Evolutionary conservation across 2,888 invertebrate species (phyloP).

Genomic region (Amblyjoppa proteus): DNA sequence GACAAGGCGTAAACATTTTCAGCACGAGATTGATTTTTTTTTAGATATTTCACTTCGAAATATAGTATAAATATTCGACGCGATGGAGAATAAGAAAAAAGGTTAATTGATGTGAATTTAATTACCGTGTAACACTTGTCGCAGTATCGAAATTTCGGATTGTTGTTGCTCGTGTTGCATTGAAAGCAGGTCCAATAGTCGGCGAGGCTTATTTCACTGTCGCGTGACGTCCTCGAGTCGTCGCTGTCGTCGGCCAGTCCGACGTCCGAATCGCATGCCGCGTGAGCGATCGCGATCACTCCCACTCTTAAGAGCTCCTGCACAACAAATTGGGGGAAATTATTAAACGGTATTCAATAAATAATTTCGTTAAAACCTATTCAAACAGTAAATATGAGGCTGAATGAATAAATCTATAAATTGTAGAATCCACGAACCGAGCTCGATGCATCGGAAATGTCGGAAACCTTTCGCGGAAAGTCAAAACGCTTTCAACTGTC

Average conservation of each 20-base stretch:
- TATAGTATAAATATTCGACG: neutral
- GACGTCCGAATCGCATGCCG: constrained; percentile 73
- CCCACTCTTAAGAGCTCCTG: constrained; percentile 75
- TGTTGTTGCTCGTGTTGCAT: constrained; percentile 88
- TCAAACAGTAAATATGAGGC: neutral
- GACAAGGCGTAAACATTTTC: neutral
- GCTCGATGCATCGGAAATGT: too few relatives aligned
- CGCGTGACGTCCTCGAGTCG: constrained; percentile 77
- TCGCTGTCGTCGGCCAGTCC: constrained; percentile 80
- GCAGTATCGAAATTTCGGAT: constrained; percentile 89
- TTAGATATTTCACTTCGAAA: neutral
- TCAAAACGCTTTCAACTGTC: neutral
- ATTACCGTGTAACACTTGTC: constrained; percentile 90
- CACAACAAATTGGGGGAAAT: neutral
- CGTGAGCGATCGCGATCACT: constrained; percentile 70
- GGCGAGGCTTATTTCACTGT: constrained; percentile 86
- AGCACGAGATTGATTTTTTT: neutral
- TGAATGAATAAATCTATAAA: neutral
- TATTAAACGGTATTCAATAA: neutral
- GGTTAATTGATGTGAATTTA: constrained; percentile 63
- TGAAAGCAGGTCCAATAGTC: constrained; percentile 89
- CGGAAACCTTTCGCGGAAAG: too few relatives aligned
- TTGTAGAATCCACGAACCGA: too few relatives aligned
- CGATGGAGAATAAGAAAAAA: neutral
- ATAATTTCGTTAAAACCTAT: neutral